Evolutionary conservation across 1,140 invertebrate genomes (phyloP).

Genomic region (Caenorhabditis briggsae): DNA sequence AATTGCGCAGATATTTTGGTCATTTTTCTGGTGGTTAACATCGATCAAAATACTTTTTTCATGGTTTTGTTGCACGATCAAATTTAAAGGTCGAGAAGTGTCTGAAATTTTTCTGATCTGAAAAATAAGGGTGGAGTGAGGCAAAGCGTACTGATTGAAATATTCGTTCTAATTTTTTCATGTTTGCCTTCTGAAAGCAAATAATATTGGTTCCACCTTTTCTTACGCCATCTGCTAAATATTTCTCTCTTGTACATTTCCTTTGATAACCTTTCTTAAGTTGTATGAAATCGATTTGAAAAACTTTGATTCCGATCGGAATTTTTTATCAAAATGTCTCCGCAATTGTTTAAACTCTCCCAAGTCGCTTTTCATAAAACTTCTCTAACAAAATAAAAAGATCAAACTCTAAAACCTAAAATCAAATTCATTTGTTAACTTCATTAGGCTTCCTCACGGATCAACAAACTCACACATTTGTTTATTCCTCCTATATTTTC

Average conservation of each 20-base stretch:
- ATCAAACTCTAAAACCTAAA: not conserved
- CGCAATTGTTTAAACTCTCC: no score
- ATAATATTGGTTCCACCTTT: conserved; percentile 28
- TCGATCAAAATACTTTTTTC: no score
- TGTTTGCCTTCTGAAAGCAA: conserved; percentile 52
- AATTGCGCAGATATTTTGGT: not conserved
- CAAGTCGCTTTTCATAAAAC: not conserved
- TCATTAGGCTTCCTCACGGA: not conserved
- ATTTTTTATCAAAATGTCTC: not conserved
- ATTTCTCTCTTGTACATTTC: not conserved
- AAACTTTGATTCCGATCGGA: not conserved
- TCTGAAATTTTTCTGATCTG: no score
- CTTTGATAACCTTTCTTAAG: not conserved
- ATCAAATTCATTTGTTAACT: not conserved
- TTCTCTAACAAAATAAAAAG: not conserved
- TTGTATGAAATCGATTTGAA: not conserved
- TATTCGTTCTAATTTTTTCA: conserved; percentile 20
- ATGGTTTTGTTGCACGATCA: no score
- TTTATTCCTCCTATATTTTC: not conserved
- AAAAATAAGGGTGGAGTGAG: not conserved
- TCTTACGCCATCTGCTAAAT: conserved; percentile 1
- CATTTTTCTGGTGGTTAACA: no score
- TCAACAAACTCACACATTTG: not conserved
- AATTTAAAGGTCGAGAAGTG: no score
- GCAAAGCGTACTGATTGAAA: not conserved